phyloP scores from a whole-genome alignment of 1,140 invertebrate species.

The Harlomillsia oculata region DNA sequence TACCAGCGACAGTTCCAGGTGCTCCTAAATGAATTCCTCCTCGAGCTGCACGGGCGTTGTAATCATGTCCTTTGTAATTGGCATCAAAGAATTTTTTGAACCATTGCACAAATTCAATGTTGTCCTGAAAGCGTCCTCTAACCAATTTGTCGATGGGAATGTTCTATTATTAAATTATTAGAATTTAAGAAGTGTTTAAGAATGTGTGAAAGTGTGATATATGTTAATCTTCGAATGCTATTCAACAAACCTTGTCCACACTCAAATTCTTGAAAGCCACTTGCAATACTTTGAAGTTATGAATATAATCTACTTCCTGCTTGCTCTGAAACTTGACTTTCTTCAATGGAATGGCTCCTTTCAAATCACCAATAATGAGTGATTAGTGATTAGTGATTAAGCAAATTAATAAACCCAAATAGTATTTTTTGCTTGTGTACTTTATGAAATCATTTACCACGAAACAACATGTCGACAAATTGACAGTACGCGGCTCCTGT shows the following conservation, averaged over 20 bases:
- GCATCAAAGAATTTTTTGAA: constrained; percentile 99
- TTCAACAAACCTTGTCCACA: constrained; percentile 82
- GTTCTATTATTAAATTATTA: constrained; percentile 53
- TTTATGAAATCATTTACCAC: constrained; percentile 50
- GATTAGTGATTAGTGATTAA: neutral
- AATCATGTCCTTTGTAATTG: constrained; percentile 92
- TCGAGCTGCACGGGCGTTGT: constrained; percentile 79
- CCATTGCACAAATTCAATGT: constrained; percentile 99
- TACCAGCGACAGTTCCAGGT: constrained; percentile 41
- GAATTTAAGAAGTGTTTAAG: neutral
- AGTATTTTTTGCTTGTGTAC: neutral
- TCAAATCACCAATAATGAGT: constrained; percentile 35
- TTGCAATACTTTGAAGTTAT: constrained; percentile 98
- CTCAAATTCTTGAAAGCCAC: constrained; percentile 94
- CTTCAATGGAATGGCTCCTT: constrained; percentile 79
- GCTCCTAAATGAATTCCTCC: constrained; percentile 54
- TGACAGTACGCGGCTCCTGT: constrained; percentile 95
- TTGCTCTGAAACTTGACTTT: constrained; percentile 97
- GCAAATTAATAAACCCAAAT: neutral
- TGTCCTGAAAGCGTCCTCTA: constrained; percentile 96
- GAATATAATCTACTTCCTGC: constrained; percentile 97
- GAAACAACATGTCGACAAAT: constrained; percentile 99
- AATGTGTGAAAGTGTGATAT: neutral
- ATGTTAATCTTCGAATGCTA: neutral
- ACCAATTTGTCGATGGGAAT: constrained; percentile 95